Evolutionary conservation across 2,113 vertebrate genomes (phyloP).

Genomic region (Lasiurus borealis): DNA sequence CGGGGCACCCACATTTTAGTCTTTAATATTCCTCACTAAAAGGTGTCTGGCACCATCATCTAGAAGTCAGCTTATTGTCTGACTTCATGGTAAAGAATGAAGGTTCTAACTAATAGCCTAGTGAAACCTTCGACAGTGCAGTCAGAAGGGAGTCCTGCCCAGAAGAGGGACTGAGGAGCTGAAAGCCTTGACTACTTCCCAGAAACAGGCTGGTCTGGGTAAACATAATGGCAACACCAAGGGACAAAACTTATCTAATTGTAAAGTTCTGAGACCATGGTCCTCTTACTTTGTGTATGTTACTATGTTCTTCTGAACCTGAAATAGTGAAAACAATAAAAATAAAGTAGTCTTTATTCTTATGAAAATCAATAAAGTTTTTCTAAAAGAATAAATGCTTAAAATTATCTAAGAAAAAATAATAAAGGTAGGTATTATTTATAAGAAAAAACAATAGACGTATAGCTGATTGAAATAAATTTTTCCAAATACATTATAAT

Average conservation of each 20-base stretch:
- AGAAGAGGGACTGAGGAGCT: background rate
- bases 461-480: constrained; percentile 9
- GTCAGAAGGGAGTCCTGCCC: background rate
- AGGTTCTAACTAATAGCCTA: background rate
- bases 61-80: background rate
- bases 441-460: background rate
- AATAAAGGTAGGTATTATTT: background rate
- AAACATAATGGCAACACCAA: background rate
- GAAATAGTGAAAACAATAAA: background rate
- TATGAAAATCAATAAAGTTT: background rate
- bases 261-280: background rate
- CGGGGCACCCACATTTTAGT: background rate
- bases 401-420: background rate
- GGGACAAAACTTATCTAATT: background rate
- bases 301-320: background rate
- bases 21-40: background rate
- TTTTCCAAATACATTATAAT: background rate
- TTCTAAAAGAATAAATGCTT: background rate
- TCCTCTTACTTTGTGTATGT: background rate
- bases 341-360: background rate
- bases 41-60: background rate
- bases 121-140: background rate
- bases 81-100: background rate
- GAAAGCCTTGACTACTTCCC: background rate
- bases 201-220: background rate